Evolutionary conservation across 2,797 vertebrate species (phyloP), one percentile per base, ranked within the genome.

Genomic region (Crenichthys baileyi): DNA sequence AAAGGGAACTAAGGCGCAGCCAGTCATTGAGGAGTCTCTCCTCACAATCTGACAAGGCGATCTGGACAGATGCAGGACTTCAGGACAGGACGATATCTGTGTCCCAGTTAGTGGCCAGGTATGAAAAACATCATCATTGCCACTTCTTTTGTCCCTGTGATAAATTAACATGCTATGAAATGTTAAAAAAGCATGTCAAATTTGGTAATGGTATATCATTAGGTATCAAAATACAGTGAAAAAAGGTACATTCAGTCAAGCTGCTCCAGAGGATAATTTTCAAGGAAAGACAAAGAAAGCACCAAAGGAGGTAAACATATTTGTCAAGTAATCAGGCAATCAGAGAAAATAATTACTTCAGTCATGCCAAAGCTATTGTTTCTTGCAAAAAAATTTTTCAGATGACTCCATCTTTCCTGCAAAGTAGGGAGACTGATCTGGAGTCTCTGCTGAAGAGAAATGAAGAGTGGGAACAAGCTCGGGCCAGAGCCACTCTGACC

Each of bases 41-140:
- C 4, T 76, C 67, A 0, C 82, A 85, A 46, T 24, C 73, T 63
- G 93, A 94, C 72, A 87, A 83, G 73, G 75, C 87, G 6, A 55
- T 56, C 80, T 85, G 91, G 93, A 83, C 71, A 0, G 89, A 92
- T 12, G 31, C 41, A 5, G 86, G 85, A 61, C 85, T 87, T 51
- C 75, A 41, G 76, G 92, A 93, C 68, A 93, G 72, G 75, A 89
- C 0, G 1, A 86, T 78, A 24, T 95, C 95, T 53, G 96, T 96
- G 83, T 96, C 95, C 31, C 90, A 93, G 81, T 93, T 96, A 11
- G 93, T 96, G 29, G 76, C 89, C 77, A 88, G 92, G 96, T 95
- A 77, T 91, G 78, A 61, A 12, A 83, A 63, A 65, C 36, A 16
- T 20, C 11, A 51, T 7, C 26, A 67, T 44, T 4, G 41, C 70